These are phyloP conservation scores for Clunio marinus DNA, from an alignment of 2,888 invertebrate species.

Conservation along the genomic window DNA sequence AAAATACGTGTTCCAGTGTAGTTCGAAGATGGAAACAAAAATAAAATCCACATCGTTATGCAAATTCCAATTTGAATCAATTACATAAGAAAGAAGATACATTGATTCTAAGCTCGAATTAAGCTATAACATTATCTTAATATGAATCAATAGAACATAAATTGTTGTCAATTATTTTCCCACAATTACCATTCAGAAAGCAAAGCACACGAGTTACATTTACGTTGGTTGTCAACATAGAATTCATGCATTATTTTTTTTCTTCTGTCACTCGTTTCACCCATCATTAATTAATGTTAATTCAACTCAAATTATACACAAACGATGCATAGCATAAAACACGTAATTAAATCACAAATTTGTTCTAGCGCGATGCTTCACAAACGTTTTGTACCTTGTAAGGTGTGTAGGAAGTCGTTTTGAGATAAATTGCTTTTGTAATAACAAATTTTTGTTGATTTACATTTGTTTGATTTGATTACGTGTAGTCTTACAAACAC, in stretches of 20 bases:
- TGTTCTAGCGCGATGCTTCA: neutral
- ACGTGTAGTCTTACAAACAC: neutral
- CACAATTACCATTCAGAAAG: neutral
- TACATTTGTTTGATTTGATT: slow-evolving; percentile 14
- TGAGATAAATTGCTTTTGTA: neutral
- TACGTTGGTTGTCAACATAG: too few species aligned
- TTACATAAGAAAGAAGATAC: neutral
- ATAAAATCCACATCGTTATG: neutral
- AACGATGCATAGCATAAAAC: neutral
- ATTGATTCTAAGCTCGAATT: neutral
- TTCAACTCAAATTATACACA: too few species aligned
- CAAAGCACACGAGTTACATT: neutral
- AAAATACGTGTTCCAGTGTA: neutral
- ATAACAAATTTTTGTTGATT: slow-evolving; percentile 18
- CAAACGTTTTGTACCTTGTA: neutral
- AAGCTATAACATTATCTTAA: neutral
- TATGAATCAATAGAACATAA: slow-evolving; percentile 14
- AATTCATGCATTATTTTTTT: too few species aligned
- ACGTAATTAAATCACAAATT: slow-evolving; percentile 8
- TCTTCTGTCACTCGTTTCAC: too few species aligned
- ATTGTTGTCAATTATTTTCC: slow-evolving; percentile 17
- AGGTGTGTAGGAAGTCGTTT: neutral
- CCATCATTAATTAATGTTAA: slow-evolving; percentile 3
- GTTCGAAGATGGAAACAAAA: too few species aligned
- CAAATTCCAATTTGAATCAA: slow-evolving; percentile 14